Evolutionary conservation across 2,113 vertebrate species (phyloP).

Genomic region (Nycticorax nycticorax): DNA sequence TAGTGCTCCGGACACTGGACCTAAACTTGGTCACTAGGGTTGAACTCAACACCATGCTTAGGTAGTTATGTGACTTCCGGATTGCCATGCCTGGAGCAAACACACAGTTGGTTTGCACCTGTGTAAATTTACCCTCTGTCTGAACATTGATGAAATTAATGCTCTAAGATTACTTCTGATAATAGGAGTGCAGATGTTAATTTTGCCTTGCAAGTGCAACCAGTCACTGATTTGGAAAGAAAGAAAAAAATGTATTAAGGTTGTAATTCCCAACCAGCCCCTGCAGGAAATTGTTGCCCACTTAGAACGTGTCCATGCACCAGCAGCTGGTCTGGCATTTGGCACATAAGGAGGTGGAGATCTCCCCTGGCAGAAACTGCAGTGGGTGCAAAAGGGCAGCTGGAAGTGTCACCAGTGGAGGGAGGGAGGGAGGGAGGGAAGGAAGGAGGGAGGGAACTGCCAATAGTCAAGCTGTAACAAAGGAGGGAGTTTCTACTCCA

Average conservation of each 20-base stretch:
- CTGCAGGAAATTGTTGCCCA: not conserved
- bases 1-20: not conserved
- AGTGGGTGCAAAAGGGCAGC: not conserved
- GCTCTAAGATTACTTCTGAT: not conserved
- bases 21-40: not conserved
- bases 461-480: not conserved
- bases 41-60: not conserved
- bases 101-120: not conserved
- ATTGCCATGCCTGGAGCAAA: not conserved
- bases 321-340: not conserved
- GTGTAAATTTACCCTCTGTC: not conserved
- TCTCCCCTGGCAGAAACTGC: not conserved
- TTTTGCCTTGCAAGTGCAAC: not conserved
- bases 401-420: not conserved
- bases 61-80: not conserved
- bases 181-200: not conserved
- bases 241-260: not conserved
- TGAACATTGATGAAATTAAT: not conserved
- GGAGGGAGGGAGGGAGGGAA: not conserved
- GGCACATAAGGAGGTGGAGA: not conserved
- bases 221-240: not conserved
- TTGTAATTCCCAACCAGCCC: not conserved
- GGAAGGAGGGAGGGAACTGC: not conserved
- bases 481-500: not conserved
- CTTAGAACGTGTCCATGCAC: not conserved